Conservation (phyloP, 2,797 vertebrate genomes). For the Silurus aristotelis region DNA sequence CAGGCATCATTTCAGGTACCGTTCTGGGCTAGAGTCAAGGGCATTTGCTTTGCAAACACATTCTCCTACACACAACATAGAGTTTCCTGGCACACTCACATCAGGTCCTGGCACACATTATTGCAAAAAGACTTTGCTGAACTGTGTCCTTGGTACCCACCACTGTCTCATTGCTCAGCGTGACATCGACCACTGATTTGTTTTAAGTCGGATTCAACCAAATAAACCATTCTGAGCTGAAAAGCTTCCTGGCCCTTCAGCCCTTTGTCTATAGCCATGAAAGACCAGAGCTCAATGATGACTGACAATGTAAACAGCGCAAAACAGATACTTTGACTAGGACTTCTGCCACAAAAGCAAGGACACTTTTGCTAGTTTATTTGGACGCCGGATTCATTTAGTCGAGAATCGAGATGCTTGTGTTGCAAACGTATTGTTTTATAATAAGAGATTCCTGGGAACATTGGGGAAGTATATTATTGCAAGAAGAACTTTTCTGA, state of each 20-base stretch:
- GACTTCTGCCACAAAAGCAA: background rate
- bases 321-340: background rate
- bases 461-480: background rate
- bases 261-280: background rate
- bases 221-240: constrained; percentile 9
- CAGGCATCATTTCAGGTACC: background rate
- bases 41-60: background rate
- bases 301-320: constrained; percentile 2
- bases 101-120: background rate
- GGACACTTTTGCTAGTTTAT: background rate
- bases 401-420: background rate
- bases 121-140: background rate
- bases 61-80: background rate
- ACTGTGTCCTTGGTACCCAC: constrained; percentile 1
- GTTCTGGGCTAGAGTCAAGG: background rate
- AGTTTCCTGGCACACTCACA: constrained; percentile 1
- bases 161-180: background rate
- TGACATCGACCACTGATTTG: background rate
- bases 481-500: background rate
- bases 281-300: background rate
- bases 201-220: background rate
- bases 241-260: background rate
- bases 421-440: background rate
- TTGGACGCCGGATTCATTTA: background rate
- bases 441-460: background rate